Evolutionary conservation across 2,797 vertebrate genomes (phyloP).

Genomic region (Hemibagrus guttatus): DNA sequence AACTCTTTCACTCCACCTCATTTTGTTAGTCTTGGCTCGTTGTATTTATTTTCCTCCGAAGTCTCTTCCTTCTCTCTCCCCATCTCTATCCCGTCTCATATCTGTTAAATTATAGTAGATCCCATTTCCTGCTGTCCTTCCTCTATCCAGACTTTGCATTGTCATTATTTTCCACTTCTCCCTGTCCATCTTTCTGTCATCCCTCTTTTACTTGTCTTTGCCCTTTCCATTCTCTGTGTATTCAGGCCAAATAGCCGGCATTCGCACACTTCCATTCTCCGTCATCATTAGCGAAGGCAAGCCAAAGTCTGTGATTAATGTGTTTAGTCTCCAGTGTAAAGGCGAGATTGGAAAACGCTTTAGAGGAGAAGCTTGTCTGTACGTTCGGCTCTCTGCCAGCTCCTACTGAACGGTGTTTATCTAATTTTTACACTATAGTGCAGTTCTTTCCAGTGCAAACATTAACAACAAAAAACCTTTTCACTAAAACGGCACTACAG

Average conservation of each 20-base stretch:
- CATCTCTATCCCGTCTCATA: background rate
- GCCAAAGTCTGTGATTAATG: constrained; percentile 57
- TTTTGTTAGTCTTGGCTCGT: background rate
- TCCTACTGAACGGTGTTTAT: constrained; percentile 63
- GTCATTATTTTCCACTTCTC: constrained; percentile 19
- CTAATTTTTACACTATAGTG: constrained; percentile 56
- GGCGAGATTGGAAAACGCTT: constrained; percentile 56
- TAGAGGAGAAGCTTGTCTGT: constrained; percentile 48
- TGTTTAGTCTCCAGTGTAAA: constrained; percentile 65
- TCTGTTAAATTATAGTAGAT: constrained; percentile 9
- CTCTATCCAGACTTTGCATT: background rate
- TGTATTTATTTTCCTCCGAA: background rate
- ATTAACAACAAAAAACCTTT: constrained; percentile 49
- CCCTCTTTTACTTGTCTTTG: constrained; percentile 42
- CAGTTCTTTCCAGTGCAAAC: constrained; percentile 61
- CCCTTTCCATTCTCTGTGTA: constrained; percentile 21
- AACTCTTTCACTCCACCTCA: background rate
- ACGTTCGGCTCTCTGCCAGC: constrained; percentile 45
- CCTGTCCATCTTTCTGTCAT: constrained; percentile 47
- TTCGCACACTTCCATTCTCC: constrained; percentile 38
- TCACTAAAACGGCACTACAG: constrained; percentile 54
- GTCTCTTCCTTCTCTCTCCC: background rate
- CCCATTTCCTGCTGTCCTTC: constrained; percentile 28
- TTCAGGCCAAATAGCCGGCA: constrained; percentile 15
- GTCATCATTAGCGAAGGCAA: constrained; percentile 34